These are phyloP conservation scores for Parazoanthus darwini DNA, from an alignment of 92 coral and sea anemone genomes.

Conservation along the genomic window DNA sequence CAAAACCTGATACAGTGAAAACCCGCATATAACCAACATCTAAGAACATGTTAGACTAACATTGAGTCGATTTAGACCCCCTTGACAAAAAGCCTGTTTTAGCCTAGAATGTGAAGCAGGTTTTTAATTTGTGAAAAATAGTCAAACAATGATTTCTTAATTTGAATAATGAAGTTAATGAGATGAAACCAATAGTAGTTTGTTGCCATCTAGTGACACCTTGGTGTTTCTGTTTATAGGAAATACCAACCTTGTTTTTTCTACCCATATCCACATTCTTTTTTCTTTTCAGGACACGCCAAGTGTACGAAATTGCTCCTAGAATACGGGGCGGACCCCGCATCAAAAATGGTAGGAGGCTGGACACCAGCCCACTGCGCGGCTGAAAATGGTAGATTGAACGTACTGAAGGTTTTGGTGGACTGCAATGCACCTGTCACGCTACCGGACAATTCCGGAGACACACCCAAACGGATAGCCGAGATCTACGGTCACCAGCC, in stretches of 20 bases:
- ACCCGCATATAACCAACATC: too few relatives aligned
- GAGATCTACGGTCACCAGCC: constrained; percentile 89
- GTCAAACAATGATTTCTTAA: too few relatives aligned
- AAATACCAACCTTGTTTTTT: background rate
- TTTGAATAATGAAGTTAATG: too few relatives aligned
- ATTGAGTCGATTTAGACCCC: too few relatives aligned
- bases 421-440: constrained; percentile 87
- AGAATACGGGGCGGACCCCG: constrained; percentile 92
- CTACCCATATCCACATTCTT: background rate
- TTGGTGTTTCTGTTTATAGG: too few relatives aligned
- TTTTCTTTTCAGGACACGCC: constrained; percentile 69
- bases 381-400: constrained; percentile 83
- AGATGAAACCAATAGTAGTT: too few relatives aligned
- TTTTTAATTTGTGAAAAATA: too few relatives aligned
- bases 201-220: too few relatives aligned
- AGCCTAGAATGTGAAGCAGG: too few relatives aligned
- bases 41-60: too few relatives aligned
- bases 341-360: constrained; percentile 94
- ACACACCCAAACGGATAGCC: constrained; percentile 87
- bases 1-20: too few relatives aligned
- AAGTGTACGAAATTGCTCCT: constrained; percentile 89
- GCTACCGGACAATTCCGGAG: constrained; percentile 83
- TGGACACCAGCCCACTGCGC: constrained; percentile 99
- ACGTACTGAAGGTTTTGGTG: constrained; percentile 70
- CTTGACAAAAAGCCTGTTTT: too few relatives aligned